Conservation (phyloP, 2,888 invertebrate species). For the Eristalis tenax region DNA sequence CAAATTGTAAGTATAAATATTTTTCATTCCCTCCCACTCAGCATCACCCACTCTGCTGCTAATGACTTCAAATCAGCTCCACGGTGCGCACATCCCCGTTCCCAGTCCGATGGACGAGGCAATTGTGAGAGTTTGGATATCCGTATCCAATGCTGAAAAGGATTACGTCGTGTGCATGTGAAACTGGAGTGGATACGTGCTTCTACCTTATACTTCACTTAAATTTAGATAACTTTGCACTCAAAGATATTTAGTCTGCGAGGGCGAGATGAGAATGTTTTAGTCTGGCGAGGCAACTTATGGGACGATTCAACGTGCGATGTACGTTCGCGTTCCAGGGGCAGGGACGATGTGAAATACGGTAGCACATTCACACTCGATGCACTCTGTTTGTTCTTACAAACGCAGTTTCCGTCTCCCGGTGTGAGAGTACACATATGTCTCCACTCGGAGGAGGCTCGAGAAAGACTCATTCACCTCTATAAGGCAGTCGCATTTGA, state of each 20-base stretch:
- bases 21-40: not conserved
- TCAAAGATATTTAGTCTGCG: not conserved
- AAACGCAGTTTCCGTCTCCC: not conserved
- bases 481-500: not conserved
- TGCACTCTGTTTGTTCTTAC: not conserved
- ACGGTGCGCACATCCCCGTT: not conserved
- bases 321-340: not conserved
- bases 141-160: constrained; percentile 29
- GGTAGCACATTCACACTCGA: constrained; percentile 14
- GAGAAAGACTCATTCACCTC: not conserved
- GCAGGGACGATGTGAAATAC: constrained; percentile 17
- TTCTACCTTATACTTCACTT: constrained; percentile 42
- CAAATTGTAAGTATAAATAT: constrained; percentile 30
- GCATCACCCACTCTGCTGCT: constrained; percentile 15
- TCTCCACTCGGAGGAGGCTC: not conserved
- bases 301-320: not conserved
- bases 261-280: constrained; percentile 23
- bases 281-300: not conserved
- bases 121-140: not conserved
- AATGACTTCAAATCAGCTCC: constrained; percentile 57
- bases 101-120: not conserved
- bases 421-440: not conserved
- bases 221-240: constrained; percentile 50
- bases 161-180: constrained; percentile 37
- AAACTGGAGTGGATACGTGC: constrained; percentile 27